These are phyloP conservation scores for Zosterops japonicus DNA, from an alignment of 2,113 vertebrate genomes.

Conservation along the genomic window DNA sequence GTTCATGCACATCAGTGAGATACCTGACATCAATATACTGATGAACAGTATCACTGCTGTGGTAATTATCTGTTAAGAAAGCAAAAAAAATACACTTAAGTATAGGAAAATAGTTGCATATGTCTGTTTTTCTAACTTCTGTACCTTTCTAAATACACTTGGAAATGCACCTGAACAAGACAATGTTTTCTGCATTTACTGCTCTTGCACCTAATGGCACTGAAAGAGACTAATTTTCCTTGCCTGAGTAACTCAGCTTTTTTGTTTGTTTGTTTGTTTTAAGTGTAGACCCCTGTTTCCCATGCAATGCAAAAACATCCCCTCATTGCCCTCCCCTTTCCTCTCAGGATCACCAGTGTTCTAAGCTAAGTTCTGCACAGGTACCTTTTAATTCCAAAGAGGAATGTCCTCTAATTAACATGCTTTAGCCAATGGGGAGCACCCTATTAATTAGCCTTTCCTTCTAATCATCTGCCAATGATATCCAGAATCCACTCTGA, in stretches of 20 bases:
- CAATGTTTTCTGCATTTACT: not conserved
- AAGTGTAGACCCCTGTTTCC: not conserved
- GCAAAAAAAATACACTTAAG: not conserved
- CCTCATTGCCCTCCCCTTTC: not conserved
- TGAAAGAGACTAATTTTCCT: not conserved
- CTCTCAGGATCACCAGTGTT: not conserved
- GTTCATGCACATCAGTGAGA: slow-evolving; percentile 88
- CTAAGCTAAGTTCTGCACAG: not conserved
- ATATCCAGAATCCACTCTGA: not conserved
- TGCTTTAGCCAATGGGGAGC: not conserved
- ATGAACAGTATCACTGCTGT: slow-evolving; percentile 81
- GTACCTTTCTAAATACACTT: not conserved
- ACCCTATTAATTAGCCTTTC: not conserved
- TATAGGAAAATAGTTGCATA: not conserved
- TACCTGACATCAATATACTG: slow-evolving; percentile 83
- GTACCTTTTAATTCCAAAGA: not conserved
- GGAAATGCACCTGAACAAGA: not conserved
- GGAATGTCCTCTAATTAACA: not conserved
- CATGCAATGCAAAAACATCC: not conserved
- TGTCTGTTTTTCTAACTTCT: not conserved
- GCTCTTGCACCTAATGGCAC: not conserved
- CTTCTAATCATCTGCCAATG: not conserved
- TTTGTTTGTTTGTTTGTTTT: not conserved
- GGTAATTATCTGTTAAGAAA: slow-evolving; percentile 82
- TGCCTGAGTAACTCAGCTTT: not conserved